Evolutionary conservation across 2,113 vertebrate genomes (phyloP), one percentile per base, ranked within the genome.

Genomic region (Peromyscus maniculatus): DNA sequence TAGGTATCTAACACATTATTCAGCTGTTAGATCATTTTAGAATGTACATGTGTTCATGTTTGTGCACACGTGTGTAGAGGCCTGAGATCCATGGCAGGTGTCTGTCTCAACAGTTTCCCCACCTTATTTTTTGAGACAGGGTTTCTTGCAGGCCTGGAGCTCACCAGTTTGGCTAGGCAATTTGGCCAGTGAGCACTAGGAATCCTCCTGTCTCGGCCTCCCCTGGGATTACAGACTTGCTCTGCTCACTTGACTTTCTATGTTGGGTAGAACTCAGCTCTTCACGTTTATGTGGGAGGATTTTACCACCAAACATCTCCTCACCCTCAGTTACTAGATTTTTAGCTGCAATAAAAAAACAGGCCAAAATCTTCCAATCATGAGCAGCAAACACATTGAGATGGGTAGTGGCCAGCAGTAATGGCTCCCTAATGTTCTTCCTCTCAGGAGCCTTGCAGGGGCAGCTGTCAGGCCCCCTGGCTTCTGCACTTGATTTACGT

Each of bases 321-420:
- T 69, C 24, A 52, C 0, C 66, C 46, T 71, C 1, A n/a, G 66
- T 31, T 52, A 24, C 39, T 86, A 77, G 22, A 89, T 39, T 95
- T 95, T 97, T 93, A 96, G 33, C 92, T 66, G 84, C 93, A 92
- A 94, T 96, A 17, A 83, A 33, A 33, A 96, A 80, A 80, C 15
- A 64, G 36, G 64, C 87, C 90, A 77, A 92, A 93, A 75, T 46
- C 79, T 80, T 97, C 95, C 67, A 46, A 69, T 83, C 93, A 19
- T 82, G 57, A 92, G 82, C 69, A 92, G 72, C 88, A 98, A 97
- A 92, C 55, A 84, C 6, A 0, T 9, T 96, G 87, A 66, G 39
- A 71, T 87, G 57, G 49, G 95, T 67, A 97, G 95, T 33, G 83
- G 28, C 69, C 96, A 96, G 83, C 4, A 69, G 79, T 82, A 92